phyloP scores from a whole-genome alignment of 30 jellyfish, hydroid and myxozoan genomes.

The Nemopilema nomurai region DNA sequence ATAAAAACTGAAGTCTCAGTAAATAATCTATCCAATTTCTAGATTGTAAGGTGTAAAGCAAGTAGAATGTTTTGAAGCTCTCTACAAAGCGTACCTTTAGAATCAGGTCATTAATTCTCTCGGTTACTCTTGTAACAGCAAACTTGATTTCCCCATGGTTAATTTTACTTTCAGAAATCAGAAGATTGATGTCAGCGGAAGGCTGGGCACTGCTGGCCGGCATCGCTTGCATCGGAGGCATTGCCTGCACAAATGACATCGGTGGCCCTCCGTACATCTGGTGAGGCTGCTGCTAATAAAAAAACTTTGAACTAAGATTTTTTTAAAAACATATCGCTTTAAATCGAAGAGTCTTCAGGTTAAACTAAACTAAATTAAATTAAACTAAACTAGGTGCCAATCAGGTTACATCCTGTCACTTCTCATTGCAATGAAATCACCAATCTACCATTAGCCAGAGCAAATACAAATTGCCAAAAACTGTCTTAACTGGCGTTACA shows the following conservation, averaged over 20 bases:
- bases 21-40: neutral
- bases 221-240: conserved; percentile 53
- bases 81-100: conserved; percentile 32
- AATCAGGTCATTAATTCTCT: conserved; percentile 64
- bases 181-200: conserved; percentile 60
- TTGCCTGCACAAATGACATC: conserved; percentile 50
- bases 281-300: conserved; percentile 14
- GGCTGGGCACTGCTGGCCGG: conserved; percentile 38
- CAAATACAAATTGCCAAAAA: too few species aligned
- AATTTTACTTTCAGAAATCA: conserved; percentile 76
- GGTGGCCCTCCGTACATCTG: conserved; percentile 40
- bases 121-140: conserved; percentile 70
- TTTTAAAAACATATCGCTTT: neutral
- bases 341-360: neutral
- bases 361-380: too few species aligned
- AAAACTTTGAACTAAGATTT: neutral
- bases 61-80: neutral
- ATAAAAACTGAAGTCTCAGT: neutral
- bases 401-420: too few species aligned
- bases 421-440: too few species aligned
- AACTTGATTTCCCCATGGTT: conserved; percentile 73
- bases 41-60: too few species aligned
- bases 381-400: too few species aligned
- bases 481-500: too few species aligned
- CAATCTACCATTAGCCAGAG: too few species aligned